Evolutionary conservation across 2,888 invertebrate species (phyloP).

Genomic region (Yponomeuta malinellus): DNA sequence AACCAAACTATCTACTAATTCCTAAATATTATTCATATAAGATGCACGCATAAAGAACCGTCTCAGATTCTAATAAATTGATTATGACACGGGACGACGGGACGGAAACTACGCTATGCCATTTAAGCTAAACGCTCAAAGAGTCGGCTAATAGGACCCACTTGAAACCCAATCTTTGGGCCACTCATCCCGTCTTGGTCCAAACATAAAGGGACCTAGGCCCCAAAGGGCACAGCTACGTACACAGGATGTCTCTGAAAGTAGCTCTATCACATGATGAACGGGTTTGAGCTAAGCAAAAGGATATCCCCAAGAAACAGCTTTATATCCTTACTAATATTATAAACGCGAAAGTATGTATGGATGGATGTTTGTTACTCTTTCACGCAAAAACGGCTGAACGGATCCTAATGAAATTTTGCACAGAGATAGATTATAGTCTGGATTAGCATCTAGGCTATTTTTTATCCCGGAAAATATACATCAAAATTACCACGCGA

Average conservation of each 20-base stretch:
- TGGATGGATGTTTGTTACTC: no score
- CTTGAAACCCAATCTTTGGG: background rate
- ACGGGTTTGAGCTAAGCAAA: no score
- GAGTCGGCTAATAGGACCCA: background rate
- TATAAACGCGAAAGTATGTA: no score
- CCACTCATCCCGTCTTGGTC: background rate
- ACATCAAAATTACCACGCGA: no score
- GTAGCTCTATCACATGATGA: no score
- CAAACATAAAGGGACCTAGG: background rate
- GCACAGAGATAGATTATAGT: no score
- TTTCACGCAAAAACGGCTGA: no score
- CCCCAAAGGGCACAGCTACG: background rate
- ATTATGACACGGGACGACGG: background rate
- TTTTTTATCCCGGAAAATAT: no score
- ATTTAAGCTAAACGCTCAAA: background rate
- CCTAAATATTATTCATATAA: background rate
- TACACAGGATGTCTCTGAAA: background rate
- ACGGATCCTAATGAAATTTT: no score
- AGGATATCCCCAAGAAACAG: no score
- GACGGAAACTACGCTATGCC: background rate
- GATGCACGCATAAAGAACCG: background rate
- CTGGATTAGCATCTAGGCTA: no score
- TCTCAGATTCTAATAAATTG: background rate
- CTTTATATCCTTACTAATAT: background rate
- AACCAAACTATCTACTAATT: no score